phyloP scores from a whole-genome alignment of 2,797 vertebrate genomes.

The Saxicola maurus region DNA sequence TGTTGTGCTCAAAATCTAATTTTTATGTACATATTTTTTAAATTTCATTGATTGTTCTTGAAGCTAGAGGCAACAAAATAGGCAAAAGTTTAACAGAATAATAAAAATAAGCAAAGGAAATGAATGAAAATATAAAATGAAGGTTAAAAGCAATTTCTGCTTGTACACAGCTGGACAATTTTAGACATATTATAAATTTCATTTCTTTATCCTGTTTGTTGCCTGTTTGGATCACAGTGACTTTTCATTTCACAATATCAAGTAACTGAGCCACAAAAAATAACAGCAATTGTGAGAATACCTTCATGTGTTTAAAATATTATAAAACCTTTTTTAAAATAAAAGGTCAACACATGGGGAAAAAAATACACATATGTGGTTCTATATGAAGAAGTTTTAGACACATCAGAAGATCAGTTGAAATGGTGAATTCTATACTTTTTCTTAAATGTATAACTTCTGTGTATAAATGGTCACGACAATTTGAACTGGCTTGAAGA shows the following conservation, averaged over 20 bases:
- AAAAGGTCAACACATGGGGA: background rate
- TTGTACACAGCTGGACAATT: background rate
- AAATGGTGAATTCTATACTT: background rate
- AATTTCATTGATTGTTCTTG: background rate
- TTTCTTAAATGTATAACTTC: background rate
- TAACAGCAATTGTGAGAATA: background rate
- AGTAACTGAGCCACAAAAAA: background rate
- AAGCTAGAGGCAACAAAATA: background rate
- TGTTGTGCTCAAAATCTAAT: background rate
- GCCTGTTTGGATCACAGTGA: accelerated
- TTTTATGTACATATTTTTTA: background rate
- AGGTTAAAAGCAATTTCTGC: background rate
- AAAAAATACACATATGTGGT: background rate
- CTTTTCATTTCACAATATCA: background rate
- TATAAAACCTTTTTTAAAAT: background rate
- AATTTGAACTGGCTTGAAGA: background rate
- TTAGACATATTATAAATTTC: background rate
- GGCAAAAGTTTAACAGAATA: background rate
- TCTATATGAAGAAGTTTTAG: background rate
- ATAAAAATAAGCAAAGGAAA: background rate
- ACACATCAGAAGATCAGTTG: background rate
- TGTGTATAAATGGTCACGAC: background rate
- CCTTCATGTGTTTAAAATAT: background rate
- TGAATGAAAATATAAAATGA: background rate
- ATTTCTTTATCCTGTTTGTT: background rate